Evolutionary conservation across 2,888 invertebrate genomes (phyloP).

Genomic region (Drosophila meridionalis): DNA sequence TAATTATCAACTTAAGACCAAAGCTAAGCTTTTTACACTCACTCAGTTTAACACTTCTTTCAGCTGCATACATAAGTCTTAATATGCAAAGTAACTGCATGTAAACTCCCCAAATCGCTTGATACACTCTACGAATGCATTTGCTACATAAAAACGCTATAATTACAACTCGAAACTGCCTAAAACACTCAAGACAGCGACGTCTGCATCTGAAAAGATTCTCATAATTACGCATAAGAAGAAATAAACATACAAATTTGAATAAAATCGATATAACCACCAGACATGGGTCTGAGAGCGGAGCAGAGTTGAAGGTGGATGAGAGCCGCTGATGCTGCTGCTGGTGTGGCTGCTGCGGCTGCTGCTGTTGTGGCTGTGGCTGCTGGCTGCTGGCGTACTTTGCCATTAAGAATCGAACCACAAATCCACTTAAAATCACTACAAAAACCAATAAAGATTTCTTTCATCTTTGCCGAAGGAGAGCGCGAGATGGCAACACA

Average conservation of each 20-base stretch:
- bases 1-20: not conserved
- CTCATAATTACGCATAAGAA: conserved; percentile 77
- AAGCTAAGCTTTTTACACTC: conserved; percentile 1
- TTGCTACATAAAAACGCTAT: conserved; percentile 60
- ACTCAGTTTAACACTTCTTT: conserved; percentile 31
- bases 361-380: not conserved
- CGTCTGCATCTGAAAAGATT: conserved; percentile 58
- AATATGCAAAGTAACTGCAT: conserved; percentile 39
- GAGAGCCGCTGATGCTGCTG: conserved; percentile 27
- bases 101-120: conserved; percentile 31
- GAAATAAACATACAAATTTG: conserved; percentile 80
- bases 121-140: conserved; percentile 44
- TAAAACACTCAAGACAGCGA: conserved; percentile 66
- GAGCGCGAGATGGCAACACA: conserved; percentile 42
- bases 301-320: conserved; percentile 48
- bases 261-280: conserved; percentile 75
- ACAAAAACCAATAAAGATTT: conserved; percentile 79
- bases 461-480: conserved; percentile 75
- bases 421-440: conserved; percentile 83
- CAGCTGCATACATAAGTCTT: conserved; percentile 7
- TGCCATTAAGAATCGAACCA: conserved; percentile 81
- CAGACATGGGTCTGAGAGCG: conserved; percentile 52
- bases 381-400: conserved; percentile 73
- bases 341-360: conserved; percentile 27
- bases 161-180: conserved; percentile 68